These are phyloP conservation scores for Bombycilla garrulus DNA, from an alignment of 2,113 vertebrate genomes.

Conservation along the genomic window DNA sequence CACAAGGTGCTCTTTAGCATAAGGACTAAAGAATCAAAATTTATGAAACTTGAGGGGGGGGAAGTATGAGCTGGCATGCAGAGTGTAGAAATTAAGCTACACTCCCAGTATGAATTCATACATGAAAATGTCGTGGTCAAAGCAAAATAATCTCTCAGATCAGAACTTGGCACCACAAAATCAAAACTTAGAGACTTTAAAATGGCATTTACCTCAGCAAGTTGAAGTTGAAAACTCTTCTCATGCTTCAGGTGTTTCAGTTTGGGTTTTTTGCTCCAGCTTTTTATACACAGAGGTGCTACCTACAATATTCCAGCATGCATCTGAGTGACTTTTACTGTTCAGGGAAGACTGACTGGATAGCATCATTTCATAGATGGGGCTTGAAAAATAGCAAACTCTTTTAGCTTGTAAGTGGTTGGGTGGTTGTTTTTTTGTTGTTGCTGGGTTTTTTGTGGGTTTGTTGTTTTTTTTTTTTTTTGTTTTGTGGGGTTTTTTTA, in stretches of 20 bases:
- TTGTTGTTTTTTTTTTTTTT: not conserved
- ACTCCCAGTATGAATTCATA: not conserved
- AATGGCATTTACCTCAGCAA: not conserved
- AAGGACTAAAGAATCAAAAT: not conserved
- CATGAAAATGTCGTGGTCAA: not conserved
- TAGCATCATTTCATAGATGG: not conserved
- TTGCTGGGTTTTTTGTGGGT: no score
- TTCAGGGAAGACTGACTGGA: not conserved
- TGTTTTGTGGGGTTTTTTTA: not conserved
- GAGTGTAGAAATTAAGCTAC: not conserved
- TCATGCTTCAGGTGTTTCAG: not conserved
- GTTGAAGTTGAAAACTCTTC: not conserved
- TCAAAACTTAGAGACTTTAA: not conserved
- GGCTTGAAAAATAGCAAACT: not conserved
- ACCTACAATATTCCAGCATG: not conserved
- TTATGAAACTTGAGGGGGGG: not conserved
- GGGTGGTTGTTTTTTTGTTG: no score
- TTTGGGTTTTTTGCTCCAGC: not conserved
- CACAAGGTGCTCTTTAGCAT: not conserved
- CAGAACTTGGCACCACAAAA: not conserved
- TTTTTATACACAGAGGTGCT: not conserved
- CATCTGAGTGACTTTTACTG: not conserved
- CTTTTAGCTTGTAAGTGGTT: not conserved
- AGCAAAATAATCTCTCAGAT: not conserved
- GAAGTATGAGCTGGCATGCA: not conserved